A percentile compares a stretch with the other conserved stretches of the same genome.
Conservation (phyloP, 1,140 invertebrate genomes). For the Probaryconus sp. region DNA sequence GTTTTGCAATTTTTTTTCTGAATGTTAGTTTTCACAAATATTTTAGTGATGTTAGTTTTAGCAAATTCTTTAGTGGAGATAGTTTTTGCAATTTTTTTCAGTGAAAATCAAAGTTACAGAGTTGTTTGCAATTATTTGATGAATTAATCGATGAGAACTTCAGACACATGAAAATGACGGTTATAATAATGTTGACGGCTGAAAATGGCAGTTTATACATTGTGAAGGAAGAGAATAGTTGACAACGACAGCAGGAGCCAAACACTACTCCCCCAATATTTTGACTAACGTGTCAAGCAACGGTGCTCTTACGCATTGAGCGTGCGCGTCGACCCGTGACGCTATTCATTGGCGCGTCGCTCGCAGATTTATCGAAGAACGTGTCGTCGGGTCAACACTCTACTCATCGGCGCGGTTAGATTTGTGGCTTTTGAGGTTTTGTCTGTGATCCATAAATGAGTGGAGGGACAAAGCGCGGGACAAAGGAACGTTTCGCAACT, state of each 20-base stretch:
- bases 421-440: slow-evolving; percentile 66
- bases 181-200: slow-evolving; percentile 15
- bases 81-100: no score
- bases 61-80: no score
- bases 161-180: no score
- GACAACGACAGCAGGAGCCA: slow-evolving; percentile 40
- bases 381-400: slow-evolving; percentile 63
- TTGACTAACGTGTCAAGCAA: slow-evolving; percentile 66
- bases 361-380: slow-evolving; percentile 64
- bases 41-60: no score
- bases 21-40: no score
- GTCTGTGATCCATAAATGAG: slow-evolving; percentile 62
- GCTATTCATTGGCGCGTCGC: slow-evolving; percentile 59
- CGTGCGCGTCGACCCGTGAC: slow-evolving; percentile 61
- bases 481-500: slow-evolving; percentile 56
- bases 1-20: no score
- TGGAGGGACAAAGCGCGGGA: slow-evolving; percentile 52
- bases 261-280: slow-evolving; percentile 67
- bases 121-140: no score
- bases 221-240: slow-evolving; percentile 32
- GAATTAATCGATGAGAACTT: no score
- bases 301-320: slow-evolving; percentile 59
- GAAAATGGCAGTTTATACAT: slow-evolving; percentile 21
- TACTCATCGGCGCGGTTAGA: slow-evolving; percentile 63
- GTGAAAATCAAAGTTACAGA: no score